Base-by-base conservation (phyloP, 2,113 vertebrate species). In the Gnathonemus echidnorhynchus region DNA sequence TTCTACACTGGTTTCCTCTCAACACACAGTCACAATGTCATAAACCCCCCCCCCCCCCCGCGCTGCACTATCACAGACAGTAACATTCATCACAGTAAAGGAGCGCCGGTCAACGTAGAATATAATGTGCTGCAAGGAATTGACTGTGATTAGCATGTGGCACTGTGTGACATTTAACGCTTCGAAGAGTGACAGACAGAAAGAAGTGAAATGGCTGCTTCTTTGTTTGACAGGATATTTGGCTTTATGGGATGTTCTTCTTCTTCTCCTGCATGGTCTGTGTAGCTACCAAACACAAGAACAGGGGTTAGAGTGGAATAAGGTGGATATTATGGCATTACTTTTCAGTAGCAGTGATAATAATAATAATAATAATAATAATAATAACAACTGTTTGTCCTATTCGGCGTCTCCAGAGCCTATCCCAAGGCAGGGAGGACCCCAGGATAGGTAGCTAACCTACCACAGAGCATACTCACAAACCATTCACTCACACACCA, bases 21-120 rank as follows among this genome's bases (percentile, higher is more conserved):
- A 52, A 89, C 21, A 66, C 1, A 70, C 35, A 13, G 35, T 46
- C 24, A 21, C 15, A 50, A 35, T n/a, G 62, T 27, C 19, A 52
- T 6, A 42, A 46, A 2, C 24, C n/a, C 17, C 4, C 35, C 52
- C 10, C 35, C 52, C 10, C 46, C 35, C 31, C 35, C 70, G 15
- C 70, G 77, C 88, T 85, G 88, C 66, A 90, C 66, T 90, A 89
- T 35, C 90, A 85, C 19, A 15, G 46, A 48, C 39, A 11, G 52
- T 56, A 17, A 31, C 53, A 74, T 90, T 90, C 90, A 77, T 74
- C 46, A 45, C 50, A 15, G 35, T 8, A 50, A 56, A 49, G 88
- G 80, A 85, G 35, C 10, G 45, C 46, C 83, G 52, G 77, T 62
- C 70, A 53, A 35, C 24, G 11, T 21, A 35, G 53, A 46, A 83